Conservation (phyloP, 2,113 vertebrate species). For the Takifugu bimaculatus region DNA sequence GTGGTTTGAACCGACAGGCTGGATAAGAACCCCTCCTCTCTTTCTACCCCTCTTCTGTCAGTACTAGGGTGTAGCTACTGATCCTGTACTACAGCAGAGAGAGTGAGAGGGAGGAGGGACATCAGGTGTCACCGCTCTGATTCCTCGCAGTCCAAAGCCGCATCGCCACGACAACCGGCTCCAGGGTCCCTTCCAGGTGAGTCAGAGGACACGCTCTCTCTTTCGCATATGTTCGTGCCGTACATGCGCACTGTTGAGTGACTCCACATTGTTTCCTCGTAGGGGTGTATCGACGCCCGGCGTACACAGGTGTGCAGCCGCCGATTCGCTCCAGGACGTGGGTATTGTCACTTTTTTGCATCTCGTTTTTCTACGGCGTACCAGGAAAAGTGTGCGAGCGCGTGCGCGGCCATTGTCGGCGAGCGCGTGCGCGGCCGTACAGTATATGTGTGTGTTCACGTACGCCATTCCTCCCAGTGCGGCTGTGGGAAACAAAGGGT, state of each 20-base stretch:
- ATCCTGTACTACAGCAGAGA: constrained; percentile 65
- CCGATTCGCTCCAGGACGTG: constrained; percentile 25
- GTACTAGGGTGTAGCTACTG: constrained; percentile 69
- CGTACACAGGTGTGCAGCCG: constrained; percentile 42
- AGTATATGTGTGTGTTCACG: constrained; percentile 38
- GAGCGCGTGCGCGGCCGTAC: constrained; percentile 20
- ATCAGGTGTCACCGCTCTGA: constrained; percentile 64
- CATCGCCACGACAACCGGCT: constrained; percentile 61
- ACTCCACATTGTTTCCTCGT: constrained; percentile 20
- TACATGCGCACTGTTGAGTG: constrained; percentile 10
- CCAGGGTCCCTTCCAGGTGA: constrained; percentile 64
- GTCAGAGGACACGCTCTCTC: constrained; percentile 50
- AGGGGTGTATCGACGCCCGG: constrained; percentile 3
- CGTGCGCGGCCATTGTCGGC: not conserved
- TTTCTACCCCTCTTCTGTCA: constrained; percentile 66
- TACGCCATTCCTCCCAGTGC: constrained; percentile 47
- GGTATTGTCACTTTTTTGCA: constrained; percentile 32
- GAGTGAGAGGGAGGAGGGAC: constrained; percentile 57
- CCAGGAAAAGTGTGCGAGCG: not conserved
- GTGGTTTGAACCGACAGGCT: constrained; percentile 57
- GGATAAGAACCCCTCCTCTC: constrained; percentile 69
- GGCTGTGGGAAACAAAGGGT: constrained; percentile 70
- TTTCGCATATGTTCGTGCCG: constrained; percentile 7
- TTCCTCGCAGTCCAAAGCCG: constrained; percentile 55
- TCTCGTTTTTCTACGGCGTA: not conserved